These are phyloP conservation scores for Chloroceryle amazona DNA, from an alignment of 2,797 vertebrate genomes.

Conservation along the genomic window DNA sequence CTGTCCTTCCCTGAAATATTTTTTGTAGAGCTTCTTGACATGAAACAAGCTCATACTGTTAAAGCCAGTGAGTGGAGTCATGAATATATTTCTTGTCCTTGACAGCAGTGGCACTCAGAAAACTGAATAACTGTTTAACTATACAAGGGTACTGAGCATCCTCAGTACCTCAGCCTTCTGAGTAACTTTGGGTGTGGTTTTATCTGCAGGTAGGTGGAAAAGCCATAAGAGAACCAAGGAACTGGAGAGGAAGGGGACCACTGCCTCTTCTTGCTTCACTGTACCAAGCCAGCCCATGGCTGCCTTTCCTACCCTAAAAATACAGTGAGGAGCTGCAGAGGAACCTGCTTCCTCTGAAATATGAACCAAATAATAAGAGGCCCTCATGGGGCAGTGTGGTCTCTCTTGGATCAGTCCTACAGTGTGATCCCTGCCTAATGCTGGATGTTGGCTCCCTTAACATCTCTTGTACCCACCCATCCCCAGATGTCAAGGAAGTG, in stretches of 20 bases:
- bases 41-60: conserved; percentile 14
- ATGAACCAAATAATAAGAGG: background rate
- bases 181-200: conserved; percentile 21
- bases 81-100: conserved; percentile 61
- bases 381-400: too few species aligned
- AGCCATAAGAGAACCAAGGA: background rate
- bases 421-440: background rate
- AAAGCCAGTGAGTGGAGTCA: conserved; percentile 2
- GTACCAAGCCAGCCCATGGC: background rate
- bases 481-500: background rate
- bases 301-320: background rate
- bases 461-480: background rate
- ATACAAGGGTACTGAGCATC: background rate
- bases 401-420: background rate
- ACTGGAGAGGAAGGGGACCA: background rate
- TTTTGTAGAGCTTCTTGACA: conserved; percentile 42
- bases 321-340: background rate
- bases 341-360: background rate
- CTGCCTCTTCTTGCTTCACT: background rate
- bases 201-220: background rate
- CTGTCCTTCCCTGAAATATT: background rate
- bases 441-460: background rate
- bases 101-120: conserved; percentile 32
- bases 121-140: conserved; percentile 34
- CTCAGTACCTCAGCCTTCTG: background rate